Base-by-base conservation (phyloP, 2,797 vertebrate species). In the Pempheris klunzingeri region DNA sequence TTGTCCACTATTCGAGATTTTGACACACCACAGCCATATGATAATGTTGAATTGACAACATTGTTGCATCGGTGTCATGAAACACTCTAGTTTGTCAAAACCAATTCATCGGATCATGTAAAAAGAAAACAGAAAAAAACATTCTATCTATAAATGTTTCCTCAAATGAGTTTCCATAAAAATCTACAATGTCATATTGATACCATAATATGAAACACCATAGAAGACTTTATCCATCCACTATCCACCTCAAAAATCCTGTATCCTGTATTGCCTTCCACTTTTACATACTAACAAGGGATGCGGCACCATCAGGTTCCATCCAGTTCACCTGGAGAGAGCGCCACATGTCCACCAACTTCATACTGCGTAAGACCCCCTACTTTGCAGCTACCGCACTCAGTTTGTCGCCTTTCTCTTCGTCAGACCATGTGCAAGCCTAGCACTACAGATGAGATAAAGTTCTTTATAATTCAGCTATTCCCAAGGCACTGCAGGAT, bases 371-470 rank as follows among this genome's bases (percentile, higher is more conserved):
- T 54, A 75, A 70, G 67, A 66, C 61, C 64, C 58, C 55, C 77
- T 60, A 72, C 69, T 71, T 47, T 7, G 74, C 69, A 72, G 76
- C 55, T 26, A 53, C 68, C 77, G 82, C 80, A 46, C 78, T 84
- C 69, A 36, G 63, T 81, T 36, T 76, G 55, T 50, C 20, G 43
- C 68, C 36, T 80, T 74, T 71, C 60, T 53, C 57, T 49, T 39
- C 80, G 61, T 83, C 77, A 8, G 44, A 63, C 60, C 60, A 74
- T 74, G 81, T 80, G 78, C 41, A 17, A 44, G 70, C 65, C 58
- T 54, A 8, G 55, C 82, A 83, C 71, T 80, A 79, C 78, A 85
- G 80, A 87, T 81, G 60, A 89, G 71, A 84, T 70, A 74, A 85
- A 47, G 17, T 57, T 71, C n/a, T 57, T 57, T 41, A 66, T 87